These are phyloP conservation scores for Rhipidura dahli DNA, from an alignment of 2,113 vertebrate species.

Conservation along the genomic window DNA sequence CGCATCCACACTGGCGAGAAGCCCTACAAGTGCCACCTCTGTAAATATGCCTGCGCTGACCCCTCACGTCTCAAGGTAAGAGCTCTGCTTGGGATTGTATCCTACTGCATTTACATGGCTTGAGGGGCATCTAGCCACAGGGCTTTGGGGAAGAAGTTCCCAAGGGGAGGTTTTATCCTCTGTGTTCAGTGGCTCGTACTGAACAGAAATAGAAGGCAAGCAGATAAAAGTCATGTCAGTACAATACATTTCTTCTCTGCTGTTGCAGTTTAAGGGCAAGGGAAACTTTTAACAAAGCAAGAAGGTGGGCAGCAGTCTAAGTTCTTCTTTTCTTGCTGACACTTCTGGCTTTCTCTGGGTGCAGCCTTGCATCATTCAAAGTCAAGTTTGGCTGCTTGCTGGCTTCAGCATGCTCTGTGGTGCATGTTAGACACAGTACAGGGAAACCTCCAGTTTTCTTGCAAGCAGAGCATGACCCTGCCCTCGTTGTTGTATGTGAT, in stretches of 20 bases:
- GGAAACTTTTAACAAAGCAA: neutral
- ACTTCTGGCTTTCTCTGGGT: neutral
- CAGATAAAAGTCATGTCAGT: neutral
- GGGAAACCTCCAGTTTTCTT: neutral
- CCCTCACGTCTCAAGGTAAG: slow-evolving; percentile 93
- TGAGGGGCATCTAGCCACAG: neutral
- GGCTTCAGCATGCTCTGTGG: neutral
- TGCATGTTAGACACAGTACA: neutral
- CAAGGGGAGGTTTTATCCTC: neutral
- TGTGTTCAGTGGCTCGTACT: neutral
- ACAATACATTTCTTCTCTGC: neutral
- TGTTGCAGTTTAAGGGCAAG: neutral
- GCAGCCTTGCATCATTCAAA: neutral
- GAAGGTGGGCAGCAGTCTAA: neutral
- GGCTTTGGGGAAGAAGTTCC: neutral
- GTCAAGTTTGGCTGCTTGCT: neutral
- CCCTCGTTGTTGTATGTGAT: neutral
- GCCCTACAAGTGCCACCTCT: slow-evolving; percentile 91
- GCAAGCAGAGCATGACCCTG: neutral
- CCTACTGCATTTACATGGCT: neutral
- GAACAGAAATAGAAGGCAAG: neutral
- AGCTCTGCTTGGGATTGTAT: neutral
- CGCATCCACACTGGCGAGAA: slow-evolving; percentile 96
- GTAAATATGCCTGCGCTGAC: slow-evolving; percentile 88
- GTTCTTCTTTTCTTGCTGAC: neutral